Percentiles rank a stretch among this genome's conserved stretches.
Conservation (phyloP, 1,140 invertebrate species). For the Eurosta solidaginis region DNA sequence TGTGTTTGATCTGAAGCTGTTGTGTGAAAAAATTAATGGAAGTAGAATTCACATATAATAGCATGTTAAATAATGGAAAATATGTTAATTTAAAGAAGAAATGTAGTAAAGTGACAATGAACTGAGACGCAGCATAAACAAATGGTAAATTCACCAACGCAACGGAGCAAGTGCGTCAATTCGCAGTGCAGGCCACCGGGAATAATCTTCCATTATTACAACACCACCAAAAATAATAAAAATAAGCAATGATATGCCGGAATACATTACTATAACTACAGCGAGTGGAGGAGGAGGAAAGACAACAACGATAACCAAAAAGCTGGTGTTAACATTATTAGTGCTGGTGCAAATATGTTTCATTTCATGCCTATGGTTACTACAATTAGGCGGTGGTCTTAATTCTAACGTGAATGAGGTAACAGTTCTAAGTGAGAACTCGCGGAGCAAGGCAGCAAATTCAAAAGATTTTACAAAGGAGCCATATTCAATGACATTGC, state of each 20-base stretch:
- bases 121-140: background rate
- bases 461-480: background rate
- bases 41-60: background rate
- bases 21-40: background rate
- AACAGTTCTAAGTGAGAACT: background rate
- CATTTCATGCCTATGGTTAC: constrained; percentile 51
- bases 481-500: background rate
- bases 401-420: constrained; percentile 35
- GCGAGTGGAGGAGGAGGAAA: no score
- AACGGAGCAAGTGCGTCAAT: background rate
- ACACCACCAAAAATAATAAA: no score
- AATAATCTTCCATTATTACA: background rate
- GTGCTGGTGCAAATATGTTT: constrained; percentile 48
- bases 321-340: constrained; percentile 49
- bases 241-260: background rate
- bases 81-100: background rate
- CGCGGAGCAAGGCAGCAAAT: background rate
- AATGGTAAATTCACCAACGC: constrained; percentile 20
- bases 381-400: constrained; percentile 40
- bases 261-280: background rate
- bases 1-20: background rate
- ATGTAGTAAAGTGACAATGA: background rate
- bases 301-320: constrained; percentile 45
- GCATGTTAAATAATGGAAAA: background rate
- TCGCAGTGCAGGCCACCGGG: background rate